These are phyloP conservation scores for Salmo trutta DNA, from an alignment of 2,797 vertebrate species.

Conservation along the genomic window DNA sequence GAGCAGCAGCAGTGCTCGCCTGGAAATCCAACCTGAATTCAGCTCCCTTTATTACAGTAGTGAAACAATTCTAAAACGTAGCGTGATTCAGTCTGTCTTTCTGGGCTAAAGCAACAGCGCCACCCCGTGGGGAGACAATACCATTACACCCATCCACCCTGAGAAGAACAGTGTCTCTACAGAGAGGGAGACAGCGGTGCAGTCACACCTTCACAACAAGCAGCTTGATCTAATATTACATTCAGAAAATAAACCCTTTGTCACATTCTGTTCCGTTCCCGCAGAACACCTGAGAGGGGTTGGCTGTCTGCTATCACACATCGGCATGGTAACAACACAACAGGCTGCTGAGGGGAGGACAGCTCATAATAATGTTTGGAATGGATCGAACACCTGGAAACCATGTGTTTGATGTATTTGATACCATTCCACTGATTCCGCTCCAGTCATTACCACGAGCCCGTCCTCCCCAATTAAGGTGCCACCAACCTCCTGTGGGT, in stretches of 20 bases:
- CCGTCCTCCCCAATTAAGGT: too few relatives aligned
- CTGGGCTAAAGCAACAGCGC: neutral
- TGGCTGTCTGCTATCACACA: conserved; percentile 5
- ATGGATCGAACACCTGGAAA: too few relatives aligned
- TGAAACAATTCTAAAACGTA: neutral
- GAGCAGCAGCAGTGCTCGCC: neutral
- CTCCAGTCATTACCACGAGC: too few relatives aligned
- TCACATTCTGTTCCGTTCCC: conserved; percentile 16
- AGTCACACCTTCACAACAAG: conserved; percentile 29
- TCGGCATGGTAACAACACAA: too few relatives aligned
- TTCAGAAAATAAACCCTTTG: too few relatives aligned
- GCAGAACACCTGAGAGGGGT: conserved; percentile 5
- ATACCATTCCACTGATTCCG: too few relatives aligned
- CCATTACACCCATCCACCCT: conserved; percentile 45
- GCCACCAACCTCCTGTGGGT: too few relatives aligned
- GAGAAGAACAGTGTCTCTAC: neutral
- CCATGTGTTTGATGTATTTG: too few relatives aligned
- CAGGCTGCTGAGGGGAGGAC: too few relatives aligned
- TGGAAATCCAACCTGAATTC: neutral
- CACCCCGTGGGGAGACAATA: conserved; percentile 39
- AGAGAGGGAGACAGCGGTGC: conserved; percentile 18
- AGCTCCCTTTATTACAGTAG: neutral
- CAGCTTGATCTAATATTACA: conserved; percentile 44
- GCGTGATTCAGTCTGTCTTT: neutral
- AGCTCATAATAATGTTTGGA: too few relatives aligned